Percentiles rank a stretch among this genome's conserved stretches.
These are phyloP conservation scores for Ciona savignyi DNA, from an alignment of 23 tunicate species.

Conservation along the genomic window DNA sequence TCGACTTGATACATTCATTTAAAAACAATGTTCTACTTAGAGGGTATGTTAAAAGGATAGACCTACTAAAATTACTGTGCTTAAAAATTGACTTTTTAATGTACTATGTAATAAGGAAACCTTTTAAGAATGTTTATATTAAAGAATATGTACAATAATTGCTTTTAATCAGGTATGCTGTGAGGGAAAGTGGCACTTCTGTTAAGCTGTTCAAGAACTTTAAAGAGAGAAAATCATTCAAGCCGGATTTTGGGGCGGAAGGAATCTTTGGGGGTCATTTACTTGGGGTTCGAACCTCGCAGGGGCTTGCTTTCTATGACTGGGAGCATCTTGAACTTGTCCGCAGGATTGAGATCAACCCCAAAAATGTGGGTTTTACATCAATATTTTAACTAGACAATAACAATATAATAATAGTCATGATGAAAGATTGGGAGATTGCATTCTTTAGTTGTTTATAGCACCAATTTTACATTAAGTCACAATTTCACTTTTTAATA, in stretches of 20 bases:
- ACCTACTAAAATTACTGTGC: no score
- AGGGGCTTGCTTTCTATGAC: constrained; percentile 90
- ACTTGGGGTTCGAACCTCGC: constrained; percentile 76
- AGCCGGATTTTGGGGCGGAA: constrained; percentile 99
- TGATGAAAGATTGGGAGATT: not conserved
- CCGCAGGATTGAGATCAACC: constrained; percentile 88
- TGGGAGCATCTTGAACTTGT: constrained; percentile 84
- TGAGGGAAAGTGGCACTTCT: constrained; percentile 69
- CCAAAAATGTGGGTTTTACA: constrained; percentile 79
- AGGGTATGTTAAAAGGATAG: no score
- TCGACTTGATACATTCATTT: not conserved
- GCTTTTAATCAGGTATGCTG: constrained; percentile 75
- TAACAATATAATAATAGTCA: not conserved
- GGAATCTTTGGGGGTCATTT: constrained; percentile 83
- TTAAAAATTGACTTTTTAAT: no score
- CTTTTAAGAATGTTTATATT: not conserved
- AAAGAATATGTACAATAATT: not conserved
- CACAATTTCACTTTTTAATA: no score
- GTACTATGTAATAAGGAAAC: not conserved
- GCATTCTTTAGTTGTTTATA: not conserved
- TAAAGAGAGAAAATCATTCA: constrained; percentile 85
- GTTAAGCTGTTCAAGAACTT: constrained; percentile 77
- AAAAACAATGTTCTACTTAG: no score
- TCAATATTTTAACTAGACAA: not conserved
- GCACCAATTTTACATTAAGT: no score